A percentile compares a stretch with the other conserved stretches of the same genome.
phyloP scores from a whole-genome alignment of 2,888 invertebrate genomes.

The Caenorhabditis uteleia region DNA sequence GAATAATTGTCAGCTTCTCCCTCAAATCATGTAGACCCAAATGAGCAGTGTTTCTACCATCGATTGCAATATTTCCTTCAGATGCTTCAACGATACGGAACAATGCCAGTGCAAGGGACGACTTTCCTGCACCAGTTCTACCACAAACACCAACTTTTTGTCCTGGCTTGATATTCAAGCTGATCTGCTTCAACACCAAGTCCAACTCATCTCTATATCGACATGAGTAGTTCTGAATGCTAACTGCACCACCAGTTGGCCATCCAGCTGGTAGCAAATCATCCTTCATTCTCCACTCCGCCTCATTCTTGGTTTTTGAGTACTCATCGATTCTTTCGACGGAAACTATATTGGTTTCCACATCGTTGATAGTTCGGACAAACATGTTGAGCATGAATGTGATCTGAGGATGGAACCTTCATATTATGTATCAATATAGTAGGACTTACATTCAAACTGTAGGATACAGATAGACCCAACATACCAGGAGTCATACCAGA shows the following conservation, averaged over 20 bases:
- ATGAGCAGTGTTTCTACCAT: constrained; percentile 49
- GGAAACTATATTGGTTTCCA: constrained; percentile 95
- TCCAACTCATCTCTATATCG: constrained; percentile 80
- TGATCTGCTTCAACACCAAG: constrained; percentile 71
- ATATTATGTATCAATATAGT: not conserved
- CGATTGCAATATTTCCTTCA: constrained; percentile 62
- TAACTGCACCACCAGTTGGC: constrained; percentile 47
- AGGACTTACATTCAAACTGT: constrained; percentile 70
- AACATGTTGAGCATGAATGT: constrained; percentile 95
- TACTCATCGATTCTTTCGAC: constrained; percentile 79
- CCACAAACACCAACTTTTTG: constrained; percentile 74
- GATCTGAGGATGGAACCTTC: constrained; percentile 76
- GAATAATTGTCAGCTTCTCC: constrained; percentile 82
- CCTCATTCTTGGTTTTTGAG: constrained; percentile 53
- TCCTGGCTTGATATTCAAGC: constrained; percentile 73
- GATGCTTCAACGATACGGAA: constrained; percentile 67
- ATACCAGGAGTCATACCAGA: constrained; percentile 70
- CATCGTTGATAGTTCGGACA: constrained; percentile 92
- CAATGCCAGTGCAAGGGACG: constrained; percentile 66
- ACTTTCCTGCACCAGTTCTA: constrained; percentile 71
- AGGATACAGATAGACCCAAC: constrained; percentile 74
- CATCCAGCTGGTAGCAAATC: constrained; percentile 34
- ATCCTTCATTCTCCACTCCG: constrained; percentile 39
- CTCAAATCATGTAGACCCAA: constrained; percentile 85
- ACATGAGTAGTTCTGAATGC: constrained; percentile 42